Evolutionary conservation across 2,113 vertebrate genomes (phyloP), one percentile per base, ranked within the genome.

Genomic region (Gopherus flavomarginatus): DNA sequence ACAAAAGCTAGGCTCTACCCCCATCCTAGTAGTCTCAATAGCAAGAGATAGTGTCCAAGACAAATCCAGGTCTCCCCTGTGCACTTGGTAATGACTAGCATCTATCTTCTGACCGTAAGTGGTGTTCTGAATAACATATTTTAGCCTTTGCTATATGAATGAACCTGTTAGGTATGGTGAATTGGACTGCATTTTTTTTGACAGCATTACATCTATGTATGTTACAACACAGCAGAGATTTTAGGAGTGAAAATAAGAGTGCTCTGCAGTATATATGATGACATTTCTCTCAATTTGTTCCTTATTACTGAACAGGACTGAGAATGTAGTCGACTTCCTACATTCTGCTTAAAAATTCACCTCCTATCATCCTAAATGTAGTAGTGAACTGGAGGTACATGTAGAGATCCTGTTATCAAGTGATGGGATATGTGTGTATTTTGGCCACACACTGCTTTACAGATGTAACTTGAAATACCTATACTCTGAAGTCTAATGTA

Each of bases 81-180:
- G 31, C 59, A 47, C 42, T 0, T 83, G 62, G 35, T 69, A 82
- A 47, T 1, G 78, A 10, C 2, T 57, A 1, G 0, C 21, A 5
- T 11, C 17, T 3, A 3, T 79, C 14, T 83, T 19, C 57, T 75
- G 83, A 53, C 11, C 72, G 22, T 49, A 75, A 49, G 52, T 57
- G 47, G 69, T 95, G 50, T 29, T 47, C 83, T 9, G 81, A 83
- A 44, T 8, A 81, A 86, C 13, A 57, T 57, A 49, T 42, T 16
- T 1, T 42, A 8, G 69, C 11, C 65, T 8, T 17, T 69, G 31
- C 17, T 62, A n/a, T 69, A n/a, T 69, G 47, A 27, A 29, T 14
- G 59, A 69, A 42, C 11, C 59, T 4, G 75, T 38, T 29, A 83
- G 57, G 69, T 85, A 85, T 14, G 44, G 89, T 22, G 52, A 87